Conservation (phyloP, 2,797 vertebrate species). For the Sparidentex hasta region DNA sequence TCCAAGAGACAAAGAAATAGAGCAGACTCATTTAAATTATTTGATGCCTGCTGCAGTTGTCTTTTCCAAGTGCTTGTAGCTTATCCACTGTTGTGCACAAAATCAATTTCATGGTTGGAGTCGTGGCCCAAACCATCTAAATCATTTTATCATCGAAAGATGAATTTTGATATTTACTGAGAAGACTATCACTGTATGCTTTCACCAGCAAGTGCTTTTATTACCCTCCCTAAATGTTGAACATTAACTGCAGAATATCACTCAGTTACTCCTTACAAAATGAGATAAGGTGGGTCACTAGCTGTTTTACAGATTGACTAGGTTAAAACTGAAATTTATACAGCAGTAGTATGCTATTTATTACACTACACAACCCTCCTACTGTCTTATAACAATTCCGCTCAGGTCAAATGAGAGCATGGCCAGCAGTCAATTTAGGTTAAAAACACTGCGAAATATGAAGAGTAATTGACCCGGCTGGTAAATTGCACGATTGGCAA, state of each 20-base stretch:
- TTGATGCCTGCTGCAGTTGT: constrained; percentile 65
- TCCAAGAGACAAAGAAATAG: constrained; percentile 60
- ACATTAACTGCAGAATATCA: constrained; percentile 28
- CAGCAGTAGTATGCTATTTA: constrained; percentile 18
- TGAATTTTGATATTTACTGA: constrained; percentile 68
- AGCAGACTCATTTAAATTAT: constrained; percentile 66
- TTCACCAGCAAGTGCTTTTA: constrained; percentile 43
- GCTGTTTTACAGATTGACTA: constrained; percentile 32
- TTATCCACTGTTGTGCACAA: constrained; percentile 68
- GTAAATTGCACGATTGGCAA: constrained; percentile 86
- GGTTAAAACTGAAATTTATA: constrained; percentile 8
- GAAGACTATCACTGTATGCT: constrained; percentile 36
- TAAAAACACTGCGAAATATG: constrained; percentile 80
- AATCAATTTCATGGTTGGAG: constrained; percentile 75
- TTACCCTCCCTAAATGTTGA: constrained; percentile 28
- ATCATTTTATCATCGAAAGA: constrained; percentile 67
- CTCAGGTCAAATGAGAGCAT: constrained; percentile 71
- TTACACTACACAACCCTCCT: constrained; percentile 27
- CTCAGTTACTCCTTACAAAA: constrained; percentile 32
- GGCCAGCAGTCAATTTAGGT: constrained; percentile 78
- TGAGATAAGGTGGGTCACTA: constrained; percentile 33
- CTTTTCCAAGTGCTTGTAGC: constrained; percentile 63
- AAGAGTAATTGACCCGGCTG: constrained; percentile 84
- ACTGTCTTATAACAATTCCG: constrained; percentile 68
- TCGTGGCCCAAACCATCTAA: constrained; percentile 54